These are phyloP conservation scores for Ecliptopera silaceata DNA, from an alignment of 2,888 invertebrate genomes.

Conservation along the genomic window DNA sequence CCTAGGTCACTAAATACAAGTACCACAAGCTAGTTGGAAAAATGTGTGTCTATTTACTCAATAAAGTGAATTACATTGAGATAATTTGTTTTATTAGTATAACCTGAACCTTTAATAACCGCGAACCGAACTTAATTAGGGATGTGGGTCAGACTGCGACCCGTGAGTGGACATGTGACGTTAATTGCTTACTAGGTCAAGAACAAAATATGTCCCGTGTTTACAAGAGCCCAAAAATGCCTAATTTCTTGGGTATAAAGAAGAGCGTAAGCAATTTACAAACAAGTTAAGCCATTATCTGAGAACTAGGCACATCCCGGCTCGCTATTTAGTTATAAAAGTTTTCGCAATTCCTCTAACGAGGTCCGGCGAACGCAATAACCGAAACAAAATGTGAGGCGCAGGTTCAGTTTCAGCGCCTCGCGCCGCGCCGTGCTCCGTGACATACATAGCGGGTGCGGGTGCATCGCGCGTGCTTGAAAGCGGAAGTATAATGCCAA, in stretches of 20 bases:
- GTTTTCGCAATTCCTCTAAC: constrained; percentile 33
- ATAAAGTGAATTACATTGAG: constrained; percentile 34
- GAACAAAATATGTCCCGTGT: constrained; percentile 20
- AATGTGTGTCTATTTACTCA: constrained; percentile 32
- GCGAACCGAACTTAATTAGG: constrained; percentile 28
- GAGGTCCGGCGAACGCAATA: constrained; percentile 30
- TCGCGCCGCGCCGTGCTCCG: constrained; percentile 16
- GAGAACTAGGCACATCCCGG: constrained; percentile 24
- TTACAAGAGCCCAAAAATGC: constrained; percentile 13
- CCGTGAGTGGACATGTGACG: constrained; percentile 15
- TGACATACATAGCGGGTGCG: constrained; percentile 60
- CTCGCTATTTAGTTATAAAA: constrained; percentile 32
- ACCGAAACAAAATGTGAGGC: constrained; percentile 29
- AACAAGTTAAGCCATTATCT: constrained; percentile 31
- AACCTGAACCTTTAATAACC: constrained; percentile 21
- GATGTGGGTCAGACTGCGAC: constrained; percentile 29
- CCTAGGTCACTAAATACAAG: constrained; percentile 5
- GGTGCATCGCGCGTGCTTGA: constrained; percentile 75
- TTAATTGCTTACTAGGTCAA: constrained; percentile 34
- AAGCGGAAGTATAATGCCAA: constrained; percentile 81
- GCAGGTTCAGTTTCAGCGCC: constrained; percentile 16
- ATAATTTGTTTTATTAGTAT: constrained; percentile 33
- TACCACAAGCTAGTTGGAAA: not conserved
- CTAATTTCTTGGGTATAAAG: not conserved
- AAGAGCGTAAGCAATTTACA: constrained; percentile 20